Percentiles rank a stretch among this genome's conserved stretches.
Conservation (phyloP, 2,797 vertebrate species). For the Spheniscus humboldti region DNA sequence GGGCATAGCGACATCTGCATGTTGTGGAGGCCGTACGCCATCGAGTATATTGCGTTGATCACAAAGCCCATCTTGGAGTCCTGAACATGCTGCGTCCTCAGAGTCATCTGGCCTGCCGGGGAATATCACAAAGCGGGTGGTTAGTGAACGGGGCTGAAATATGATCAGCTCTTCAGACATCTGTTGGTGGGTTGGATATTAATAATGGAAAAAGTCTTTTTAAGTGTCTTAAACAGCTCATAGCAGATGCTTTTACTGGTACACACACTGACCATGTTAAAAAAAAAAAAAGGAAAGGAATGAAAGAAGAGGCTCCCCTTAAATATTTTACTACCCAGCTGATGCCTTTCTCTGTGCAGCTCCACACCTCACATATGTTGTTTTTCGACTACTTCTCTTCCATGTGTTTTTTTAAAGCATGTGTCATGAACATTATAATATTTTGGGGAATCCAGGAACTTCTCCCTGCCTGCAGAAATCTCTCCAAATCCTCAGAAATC, state of each 20-base stretch:
- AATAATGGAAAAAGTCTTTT: background rate
- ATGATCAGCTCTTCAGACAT: background rate
- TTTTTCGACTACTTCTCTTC: background rate
- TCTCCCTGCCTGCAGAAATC: background rate
- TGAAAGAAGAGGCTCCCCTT: background rate
- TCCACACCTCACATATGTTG: background rate
- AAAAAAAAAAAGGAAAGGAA: background rate
- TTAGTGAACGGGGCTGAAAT: background rate
- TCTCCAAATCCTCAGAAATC: background rate
- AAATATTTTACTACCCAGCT: background rate
- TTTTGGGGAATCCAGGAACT: background rate
- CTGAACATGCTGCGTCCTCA: conserved; percentile 92
- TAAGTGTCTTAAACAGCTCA: background rate
- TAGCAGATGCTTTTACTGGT: background rate
- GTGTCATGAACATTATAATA: rapidly evolving
- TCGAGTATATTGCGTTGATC: conserved; percentile 97
- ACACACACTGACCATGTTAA: background rate
- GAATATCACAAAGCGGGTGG: background rate
- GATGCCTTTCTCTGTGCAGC: background rate
- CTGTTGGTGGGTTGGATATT: background rate
- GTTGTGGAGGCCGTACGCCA: conserved; percentile 96
- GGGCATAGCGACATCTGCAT: conserved; percentile 91
- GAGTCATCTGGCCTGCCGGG: conserved; percentile 75
- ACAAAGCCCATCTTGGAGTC: conserved; percentile 99
- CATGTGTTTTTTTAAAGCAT: background rate